phyloP scores from a whole-genome alignment of 2,113 vertebrate genomes.

The Myotis brandtii region DNA sequence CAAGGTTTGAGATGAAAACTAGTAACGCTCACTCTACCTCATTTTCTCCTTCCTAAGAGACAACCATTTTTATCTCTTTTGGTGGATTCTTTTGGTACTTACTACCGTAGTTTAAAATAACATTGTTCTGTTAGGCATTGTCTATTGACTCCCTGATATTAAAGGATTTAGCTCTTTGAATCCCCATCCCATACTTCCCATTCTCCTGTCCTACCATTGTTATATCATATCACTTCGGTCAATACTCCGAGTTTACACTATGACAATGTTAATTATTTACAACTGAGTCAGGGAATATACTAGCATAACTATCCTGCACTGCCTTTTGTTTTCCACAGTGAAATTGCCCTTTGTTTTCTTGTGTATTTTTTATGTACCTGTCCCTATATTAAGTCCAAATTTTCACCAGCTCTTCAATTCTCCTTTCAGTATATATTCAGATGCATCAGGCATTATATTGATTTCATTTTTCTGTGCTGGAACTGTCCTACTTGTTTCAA shows the following conservation, averaged over 20 bases:
- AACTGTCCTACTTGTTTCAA: not conserved
- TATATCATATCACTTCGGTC: not conserved
- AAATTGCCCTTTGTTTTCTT: not conserved
- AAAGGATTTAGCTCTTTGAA: not conserved
- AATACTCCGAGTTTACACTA: not conserved
- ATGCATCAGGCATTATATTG: not conserved
- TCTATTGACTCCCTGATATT: not conserved
- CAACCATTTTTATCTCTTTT: not conserved
- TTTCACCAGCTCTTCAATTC: not conserved
- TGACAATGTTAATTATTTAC: not conserved
- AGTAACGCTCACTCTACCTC: not conserved
- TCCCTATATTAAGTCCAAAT: not conserved
- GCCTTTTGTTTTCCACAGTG: not conserved
- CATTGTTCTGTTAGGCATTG: not conserved
- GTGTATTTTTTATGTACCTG: not conserved
- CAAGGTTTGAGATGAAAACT: not conserved
- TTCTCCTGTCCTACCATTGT: not conserved
- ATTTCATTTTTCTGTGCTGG: not conserved
- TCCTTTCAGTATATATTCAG: not conserved
- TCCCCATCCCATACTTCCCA: not conserved
- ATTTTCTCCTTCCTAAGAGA: not conserved
- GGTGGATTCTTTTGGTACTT: conserved; percentile 17
- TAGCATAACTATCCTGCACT: not conserved
- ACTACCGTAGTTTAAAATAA: not conserved
- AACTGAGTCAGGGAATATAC: not conserved